Evolutionary conservation across 1,140 invertebrate genomes (phyloP).

Genomic region (Bicyclus anynana): DNA sequence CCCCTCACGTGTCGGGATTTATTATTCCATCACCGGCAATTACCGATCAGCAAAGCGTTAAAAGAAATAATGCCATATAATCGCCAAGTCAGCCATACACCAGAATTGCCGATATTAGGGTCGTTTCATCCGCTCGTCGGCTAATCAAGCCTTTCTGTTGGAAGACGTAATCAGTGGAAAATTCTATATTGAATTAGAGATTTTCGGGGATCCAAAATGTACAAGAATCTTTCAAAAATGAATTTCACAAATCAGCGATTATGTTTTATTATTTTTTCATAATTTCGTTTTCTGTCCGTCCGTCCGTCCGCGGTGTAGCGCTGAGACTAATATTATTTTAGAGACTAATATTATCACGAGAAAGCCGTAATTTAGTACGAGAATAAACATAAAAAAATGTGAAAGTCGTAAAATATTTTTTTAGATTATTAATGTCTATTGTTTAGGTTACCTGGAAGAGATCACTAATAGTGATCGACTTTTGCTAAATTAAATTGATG

Average conservation of each 20-base stretch:
- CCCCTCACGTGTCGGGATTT: too few relatives aligned
- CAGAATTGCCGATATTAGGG: slow-evolving; percentile 22
- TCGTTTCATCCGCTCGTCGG: slow-evolving; percentile 11
- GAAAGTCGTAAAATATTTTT: too few relatives aligned
- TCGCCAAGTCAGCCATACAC: slow-evolving; percentile 17
- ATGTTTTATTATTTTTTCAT: background rate
- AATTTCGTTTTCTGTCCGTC: too few relatives aligned
- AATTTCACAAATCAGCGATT: background rate
- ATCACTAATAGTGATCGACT: too few relatives aligned
- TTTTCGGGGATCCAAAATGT: slow-evolving; percentile 1
- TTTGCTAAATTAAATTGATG: too few relatives aligned
- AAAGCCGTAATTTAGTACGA: too few relatives aligned
- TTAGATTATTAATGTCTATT: too few relatives aligned
- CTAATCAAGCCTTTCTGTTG: slow-evolving; percentile 20
- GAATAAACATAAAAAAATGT: too few relatives aligned
- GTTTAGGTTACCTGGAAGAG: too few relatives aligned
- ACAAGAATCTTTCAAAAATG: background rate
- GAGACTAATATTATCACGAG: too few relatives aligned
- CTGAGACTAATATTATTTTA: too few relatives aligned
- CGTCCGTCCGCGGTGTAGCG: too few relatives aligned
- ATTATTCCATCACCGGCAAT: slow-evolving; percentile 6
- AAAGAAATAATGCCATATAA: slow-evolving; percentile 23
- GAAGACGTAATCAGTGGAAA: slow-evolving; percentile 20
- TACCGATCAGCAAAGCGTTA: slow-evolving; percentile 13
- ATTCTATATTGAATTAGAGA: slow-evolving; percentile 9